Conservation (phyloP, 2,888 invertebrate species). For the Phlogophora meticulosa region DNA sequence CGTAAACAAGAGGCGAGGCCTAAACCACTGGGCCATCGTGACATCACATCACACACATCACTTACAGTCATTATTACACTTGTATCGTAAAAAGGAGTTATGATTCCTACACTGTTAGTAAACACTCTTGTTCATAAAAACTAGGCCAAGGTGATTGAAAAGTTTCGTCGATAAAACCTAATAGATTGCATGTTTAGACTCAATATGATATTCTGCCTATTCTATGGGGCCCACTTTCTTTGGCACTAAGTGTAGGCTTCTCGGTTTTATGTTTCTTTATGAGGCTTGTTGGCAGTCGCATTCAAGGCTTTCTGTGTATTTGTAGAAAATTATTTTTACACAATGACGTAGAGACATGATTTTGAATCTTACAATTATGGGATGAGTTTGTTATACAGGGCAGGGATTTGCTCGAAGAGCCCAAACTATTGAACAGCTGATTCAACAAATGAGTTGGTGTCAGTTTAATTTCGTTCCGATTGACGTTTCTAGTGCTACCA, state of each 20-base stretch:
- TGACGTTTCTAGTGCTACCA: no score
- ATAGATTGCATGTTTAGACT: conserved; percentile 47
- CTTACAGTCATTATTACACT: conserved; percentile 13
- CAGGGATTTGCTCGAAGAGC: no score
- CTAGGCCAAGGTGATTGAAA: conserved; percentile 52
- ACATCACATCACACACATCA: no score
- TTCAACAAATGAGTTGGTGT: no score
- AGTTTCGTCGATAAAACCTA: conserved; percentile 46
- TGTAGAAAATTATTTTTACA: not conserved
- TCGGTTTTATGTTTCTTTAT: conserved; percentile 32
- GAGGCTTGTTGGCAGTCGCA: conserved; percentile 5
- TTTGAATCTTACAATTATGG: no score
- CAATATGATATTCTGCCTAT: conserved; percentile 33
- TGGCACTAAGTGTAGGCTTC: conserved; percentile 36
- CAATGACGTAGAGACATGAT: not conserved
- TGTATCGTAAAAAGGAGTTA: conserved; percentile 42
- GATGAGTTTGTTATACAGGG: no score
- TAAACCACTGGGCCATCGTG: no score
- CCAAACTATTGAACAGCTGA: no score
- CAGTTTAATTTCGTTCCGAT: no score
- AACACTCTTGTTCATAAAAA: conserved; percentile 43
- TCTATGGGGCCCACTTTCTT: conserved; percentile 45
- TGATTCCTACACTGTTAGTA: conserved; percentile 32
- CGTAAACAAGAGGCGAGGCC: no score
- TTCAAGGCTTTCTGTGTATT: conserved; percentile 17